Conservation (phyloP, 2,113 vertebrate species). For the Dromiciops gliroides region DNA sequence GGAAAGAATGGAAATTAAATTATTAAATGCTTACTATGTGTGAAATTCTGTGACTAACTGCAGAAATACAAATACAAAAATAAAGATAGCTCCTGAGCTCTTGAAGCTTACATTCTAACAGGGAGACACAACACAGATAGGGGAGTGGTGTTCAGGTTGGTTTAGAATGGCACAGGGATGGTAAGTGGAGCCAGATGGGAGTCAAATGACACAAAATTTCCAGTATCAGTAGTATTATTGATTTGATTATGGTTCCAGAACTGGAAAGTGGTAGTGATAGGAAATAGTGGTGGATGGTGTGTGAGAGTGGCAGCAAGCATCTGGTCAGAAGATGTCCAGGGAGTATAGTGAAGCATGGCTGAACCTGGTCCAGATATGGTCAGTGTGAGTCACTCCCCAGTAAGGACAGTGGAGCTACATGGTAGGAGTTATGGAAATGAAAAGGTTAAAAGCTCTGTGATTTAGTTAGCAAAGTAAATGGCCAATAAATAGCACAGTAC, state of each 20-base stretch:
- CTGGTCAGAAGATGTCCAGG: background rate
- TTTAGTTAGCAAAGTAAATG: background rate
- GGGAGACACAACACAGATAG: background rate
- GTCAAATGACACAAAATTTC: background rate
- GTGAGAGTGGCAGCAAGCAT: background rate
- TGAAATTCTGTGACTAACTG: background rate
- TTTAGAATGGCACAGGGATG: background rate
- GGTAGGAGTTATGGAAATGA: background rate
- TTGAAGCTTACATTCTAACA: background rate
- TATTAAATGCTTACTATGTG: background rate
- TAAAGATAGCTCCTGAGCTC: background rate
- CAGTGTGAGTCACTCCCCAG: background rate
- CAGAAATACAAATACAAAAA: background rate
- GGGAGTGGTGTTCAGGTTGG: background rate
- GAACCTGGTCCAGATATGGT: background rate
- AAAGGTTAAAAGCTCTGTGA: background rate
- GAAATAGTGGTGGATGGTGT: background rate
- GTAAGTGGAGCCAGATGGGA: background rate
- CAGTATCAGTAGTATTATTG: background rate
- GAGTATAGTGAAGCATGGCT: background rate
- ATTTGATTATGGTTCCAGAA: background rate
- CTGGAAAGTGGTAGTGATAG: background rate
- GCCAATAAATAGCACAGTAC: background rate
- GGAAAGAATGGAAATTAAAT: background rate
- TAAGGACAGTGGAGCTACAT: background rate